Percentiles rank a stretch among this genome's conserved stretches.
Conservation (phyloP, 1,140 invertebrate genomes). For the Cydia pomonella region DNA sequence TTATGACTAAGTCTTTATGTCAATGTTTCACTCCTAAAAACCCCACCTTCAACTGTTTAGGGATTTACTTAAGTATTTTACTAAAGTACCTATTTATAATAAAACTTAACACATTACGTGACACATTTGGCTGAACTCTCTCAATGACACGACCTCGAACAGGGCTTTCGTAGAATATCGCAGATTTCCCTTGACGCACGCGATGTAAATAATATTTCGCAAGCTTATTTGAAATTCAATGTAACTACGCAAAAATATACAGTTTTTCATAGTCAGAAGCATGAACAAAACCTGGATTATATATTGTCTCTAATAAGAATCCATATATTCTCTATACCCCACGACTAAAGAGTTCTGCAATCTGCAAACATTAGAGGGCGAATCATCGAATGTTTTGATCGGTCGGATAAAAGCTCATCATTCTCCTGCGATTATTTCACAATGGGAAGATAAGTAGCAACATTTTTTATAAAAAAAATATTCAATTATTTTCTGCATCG, state of each 20-base stretch:
- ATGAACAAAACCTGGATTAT: background rate
- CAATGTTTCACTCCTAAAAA: too few relatives aligned
- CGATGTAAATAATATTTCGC: slow-evolving; percentile 6
- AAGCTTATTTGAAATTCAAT: slow-evolving; percentile 10
- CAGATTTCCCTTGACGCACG: background rate
- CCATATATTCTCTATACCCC: too few relatives aligned
- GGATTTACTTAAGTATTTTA: background rate
- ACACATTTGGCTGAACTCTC: background rate
- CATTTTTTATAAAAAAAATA: too few relatives aligned
- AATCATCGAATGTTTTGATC: background rate
- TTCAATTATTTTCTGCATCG: background rate
- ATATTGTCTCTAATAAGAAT: slow-evolving; percentile 2
- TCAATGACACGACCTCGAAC: background rate
- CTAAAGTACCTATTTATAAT: background rate
- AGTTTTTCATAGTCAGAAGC: slow-evolving; percentile 2
- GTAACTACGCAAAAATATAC: background rate
- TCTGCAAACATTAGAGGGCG: background rate
- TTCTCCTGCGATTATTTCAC: background rate
- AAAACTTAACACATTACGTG: slow-evolving; percentile 6
- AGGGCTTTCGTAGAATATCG: background rate
- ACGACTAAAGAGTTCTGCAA: background rate
- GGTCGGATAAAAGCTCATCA: background rate
- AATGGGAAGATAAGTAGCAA: background rate
- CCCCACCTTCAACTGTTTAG: too few relatives aligned
- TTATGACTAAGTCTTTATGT: too few relatives aligned